A percentile compares a stretch with the other conserved stretches of the same genome.
These are phyloP conservation scores for Aptenodytes patagonicus DNA, from an alignment of 2,113 vertebrate species.

Conservation along the genomic window DNA sequence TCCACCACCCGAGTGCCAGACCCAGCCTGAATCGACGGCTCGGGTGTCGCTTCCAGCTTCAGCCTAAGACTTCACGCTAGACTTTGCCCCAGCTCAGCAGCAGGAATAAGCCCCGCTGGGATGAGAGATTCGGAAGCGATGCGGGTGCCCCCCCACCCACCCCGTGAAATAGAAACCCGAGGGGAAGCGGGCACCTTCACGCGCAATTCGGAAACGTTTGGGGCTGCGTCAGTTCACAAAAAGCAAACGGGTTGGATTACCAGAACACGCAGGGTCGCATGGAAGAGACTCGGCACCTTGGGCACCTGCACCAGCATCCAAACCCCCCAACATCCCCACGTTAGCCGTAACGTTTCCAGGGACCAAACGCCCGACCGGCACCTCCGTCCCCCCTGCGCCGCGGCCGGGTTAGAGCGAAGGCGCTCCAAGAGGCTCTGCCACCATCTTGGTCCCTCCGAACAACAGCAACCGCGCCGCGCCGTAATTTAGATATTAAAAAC, in stretches of 20 bases:
- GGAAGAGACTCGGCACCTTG: neutral
- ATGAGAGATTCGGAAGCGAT: fast-evolving
- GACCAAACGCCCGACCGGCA: fast-evolving
- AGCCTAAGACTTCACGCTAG: too few species aligned
- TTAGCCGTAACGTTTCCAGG: neutral
- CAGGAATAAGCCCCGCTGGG: neutral
- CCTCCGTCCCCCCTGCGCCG: fast-evolving
- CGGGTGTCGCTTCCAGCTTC: neutral
- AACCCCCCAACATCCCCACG: neutral
- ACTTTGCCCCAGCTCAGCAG: neutral
- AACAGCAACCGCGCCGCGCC: too few species aligned
- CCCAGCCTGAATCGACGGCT: neutral
- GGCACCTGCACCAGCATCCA: too few species aligned
- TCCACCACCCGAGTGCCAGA: neutral
- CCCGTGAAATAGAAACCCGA: neutral
- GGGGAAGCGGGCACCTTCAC: neutral
- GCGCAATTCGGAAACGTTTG: fast-evolving
- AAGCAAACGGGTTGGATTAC: neutral
- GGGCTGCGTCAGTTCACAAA: neutral
- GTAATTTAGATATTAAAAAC: neutral
- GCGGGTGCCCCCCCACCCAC: too few species aligned
- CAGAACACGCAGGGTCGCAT: neutral
- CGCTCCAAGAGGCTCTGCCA: neutral
- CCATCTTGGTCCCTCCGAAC: neutral
- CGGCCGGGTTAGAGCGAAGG: neutral